Conservation (phyloP, 92 coral and sea anemone genomes). For the Epizoanthus illoricatus region DNA sequence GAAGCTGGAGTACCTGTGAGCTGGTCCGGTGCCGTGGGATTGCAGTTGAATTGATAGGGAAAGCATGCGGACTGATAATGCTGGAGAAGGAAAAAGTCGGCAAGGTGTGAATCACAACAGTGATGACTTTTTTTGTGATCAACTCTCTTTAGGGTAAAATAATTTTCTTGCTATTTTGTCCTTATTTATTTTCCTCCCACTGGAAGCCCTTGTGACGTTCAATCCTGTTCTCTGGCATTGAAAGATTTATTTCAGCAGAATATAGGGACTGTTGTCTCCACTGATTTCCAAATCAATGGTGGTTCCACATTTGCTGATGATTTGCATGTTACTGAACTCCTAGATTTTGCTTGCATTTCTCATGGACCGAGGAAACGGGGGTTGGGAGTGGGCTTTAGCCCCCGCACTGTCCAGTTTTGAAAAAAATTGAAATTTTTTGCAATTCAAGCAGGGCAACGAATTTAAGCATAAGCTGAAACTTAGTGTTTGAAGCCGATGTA, state of each 20-base stretch:
- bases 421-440: too few species aligned
- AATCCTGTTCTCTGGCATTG: not conserved
- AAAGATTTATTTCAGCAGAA: not conserved
- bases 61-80: not conserved
- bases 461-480: too few species aligned
- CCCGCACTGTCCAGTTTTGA: too few species aligned
- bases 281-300: too few species aligned
- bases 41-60: not conserved
- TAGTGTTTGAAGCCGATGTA: too few species aligned
- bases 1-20: not conserved
- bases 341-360: too few species aligned
- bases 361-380: too few species aligned
- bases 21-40: constrained; percentile 2
- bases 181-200: constrained; percentile 22
- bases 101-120: not conserved
- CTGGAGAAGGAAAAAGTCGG: not conserved
- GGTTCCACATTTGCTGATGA: too few species aligned
- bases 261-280: not conserved
- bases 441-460: too few species aligned
- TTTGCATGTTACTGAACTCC: too few species aligned
- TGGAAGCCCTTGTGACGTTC: not conserved
- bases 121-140: not conserved
- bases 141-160: constrained; percentile 3
- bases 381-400: too few species aligned
- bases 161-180: not conserved